Evolutionary conservation across 1,140 invertebrate genomes (phyloP), one percentile per base, ranked within the genome.

Genomic region (Drosophila funebris): DNA sequence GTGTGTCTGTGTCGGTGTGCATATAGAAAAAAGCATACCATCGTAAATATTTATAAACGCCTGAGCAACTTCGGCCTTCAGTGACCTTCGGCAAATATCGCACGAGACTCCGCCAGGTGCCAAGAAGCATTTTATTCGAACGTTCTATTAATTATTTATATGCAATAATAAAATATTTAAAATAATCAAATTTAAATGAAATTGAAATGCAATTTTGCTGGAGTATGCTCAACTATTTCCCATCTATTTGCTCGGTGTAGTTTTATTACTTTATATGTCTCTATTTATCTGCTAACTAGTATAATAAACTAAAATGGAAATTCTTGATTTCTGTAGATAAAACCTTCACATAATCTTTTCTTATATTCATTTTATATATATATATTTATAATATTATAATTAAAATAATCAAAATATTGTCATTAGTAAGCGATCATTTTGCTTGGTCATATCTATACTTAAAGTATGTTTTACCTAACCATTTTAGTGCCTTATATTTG

Each of bases 21-120:
- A 48, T 50, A 66, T 76, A 63, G 74, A 73, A 73, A 77, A 77
- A 77, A 73, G 48, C 63, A 39, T 33, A 69, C 44, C 33, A 70
- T 71, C 68, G 67, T 64, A 58, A 75, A 77, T 77, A 77, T 77
- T 77, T 74, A 77, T 70, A 63, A 64, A 69, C 36, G 70, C 57
- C 50, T 76, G 58, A 63, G 22, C 60, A 61, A 50, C 68, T 71
- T 64, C 50, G 29, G 41, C 48, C 56, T 27, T 22, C 44, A 16
- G 8, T 1, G 20, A 36, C 18, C 63, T 73, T 69, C 64, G 66
- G 43, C 37, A 27, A 54, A 41, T 27, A 13, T 56, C 43, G 56
- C 18, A 63, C 41, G 52, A 72, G 44, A 9, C 20, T 29, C 33
- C 7, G n/a, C 33, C 22, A 69, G 20, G 22, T 41, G 16, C 16